phyloP scores from a whole-genome alignment of 2,113 vertebrate genomes.

The Leucosticte australis region DNA sequence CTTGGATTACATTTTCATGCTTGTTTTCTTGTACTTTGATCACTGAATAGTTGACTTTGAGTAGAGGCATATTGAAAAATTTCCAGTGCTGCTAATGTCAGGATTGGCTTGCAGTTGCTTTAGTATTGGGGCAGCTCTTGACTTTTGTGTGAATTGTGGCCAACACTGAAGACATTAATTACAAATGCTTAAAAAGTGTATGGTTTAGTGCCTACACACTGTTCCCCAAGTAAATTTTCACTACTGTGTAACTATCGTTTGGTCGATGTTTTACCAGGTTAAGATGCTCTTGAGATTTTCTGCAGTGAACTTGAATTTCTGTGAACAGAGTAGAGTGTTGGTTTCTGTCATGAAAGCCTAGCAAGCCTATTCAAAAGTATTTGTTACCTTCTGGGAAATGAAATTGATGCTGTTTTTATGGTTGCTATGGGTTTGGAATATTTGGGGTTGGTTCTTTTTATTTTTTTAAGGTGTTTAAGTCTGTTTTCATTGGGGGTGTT shows the following conservation, averaged over 20 bases:
- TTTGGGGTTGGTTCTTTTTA: background rate
- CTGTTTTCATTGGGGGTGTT: rapidly evolving
- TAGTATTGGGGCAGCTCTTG: background rate
- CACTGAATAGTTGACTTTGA: background rate
- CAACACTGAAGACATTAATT: background rate
- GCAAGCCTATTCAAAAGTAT: background rate
- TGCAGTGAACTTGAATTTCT: background rate
- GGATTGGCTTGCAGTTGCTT: background rate
- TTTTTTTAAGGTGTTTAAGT: background rate
- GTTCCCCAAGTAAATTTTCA: background rate
- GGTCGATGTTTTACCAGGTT: background rate
- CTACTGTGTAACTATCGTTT: background rate
- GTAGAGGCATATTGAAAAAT: background rate
- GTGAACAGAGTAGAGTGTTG: background rate
- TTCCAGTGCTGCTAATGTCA: background rate
- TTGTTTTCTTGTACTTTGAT: background rate
- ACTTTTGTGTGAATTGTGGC: background rate
- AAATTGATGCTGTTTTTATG: background rate
- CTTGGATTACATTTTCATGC: background rate
- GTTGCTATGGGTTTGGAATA: background rate
- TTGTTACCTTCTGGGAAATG: background rate
- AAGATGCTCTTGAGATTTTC: background rate
- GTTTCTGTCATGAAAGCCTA: background rate
- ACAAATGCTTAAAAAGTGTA: background rate
- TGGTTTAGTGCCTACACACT: background rate